Evolutionary conservation across 1,140 invertebrate genomes (phyloP).

Genomic region (Diprion similis): DNA sequence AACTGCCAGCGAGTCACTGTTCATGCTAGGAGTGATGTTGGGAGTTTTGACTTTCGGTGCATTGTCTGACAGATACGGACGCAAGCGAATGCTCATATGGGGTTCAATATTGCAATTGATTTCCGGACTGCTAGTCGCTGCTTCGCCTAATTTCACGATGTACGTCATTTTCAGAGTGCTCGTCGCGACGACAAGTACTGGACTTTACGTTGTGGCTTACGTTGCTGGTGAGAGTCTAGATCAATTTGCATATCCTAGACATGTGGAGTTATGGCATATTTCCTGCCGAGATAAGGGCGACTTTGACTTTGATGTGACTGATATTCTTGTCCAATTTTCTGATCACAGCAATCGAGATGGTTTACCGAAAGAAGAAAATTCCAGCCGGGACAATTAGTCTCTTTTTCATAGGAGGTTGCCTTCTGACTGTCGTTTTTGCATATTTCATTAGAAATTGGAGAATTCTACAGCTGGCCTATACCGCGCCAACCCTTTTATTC

Average conservation of each 20-base stretch:
- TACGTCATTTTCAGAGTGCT: slow-evolving; percentile 73
- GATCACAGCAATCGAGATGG: slow-evolving; percentile 80
- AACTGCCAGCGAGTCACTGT: slow-evolving; percentile 77
- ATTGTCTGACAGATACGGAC: slow-evolving; percentile 80
- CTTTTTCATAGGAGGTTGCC: slow-evolving; percentile 80
- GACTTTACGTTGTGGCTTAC: slow-evolving; percentile 80
- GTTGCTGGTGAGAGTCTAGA: slow-evolving; percentile 69
- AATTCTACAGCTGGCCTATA: slow-evolving; percentile 74
- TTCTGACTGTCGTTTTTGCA: slow-evolving; percentile 75
- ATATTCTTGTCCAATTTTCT: slow-evolving; percentile 13
- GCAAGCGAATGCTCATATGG: slow-evolving; percentile 75
- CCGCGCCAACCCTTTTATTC: slow-evolving; percentile 73
- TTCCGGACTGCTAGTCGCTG: slow-evolving; percentile 69
- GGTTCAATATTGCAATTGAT: slow-evolving; percentile 74
- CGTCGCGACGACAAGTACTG: slow-evolving; percentile 76
- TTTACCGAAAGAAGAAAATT: slow-evolving; percentile 77
- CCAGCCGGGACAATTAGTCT: slow-evolving; percentile 78
- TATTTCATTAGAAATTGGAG: slow-evolving; percentile 80
- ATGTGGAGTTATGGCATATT: no score
- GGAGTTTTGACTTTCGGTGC: slow-evolving; percentile 83
- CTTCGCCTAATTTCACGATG: slow-evolving; percentile 73
- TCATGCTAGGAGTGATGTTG: slow-evolving; percentile 83
- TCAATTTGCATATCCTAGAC: neutral
- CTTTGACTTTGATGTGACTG: slow-evolving; percentile 12
- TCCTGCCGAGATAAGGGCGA: slow-evolving; percentile 12